Evolutionary conservation across 2,113 vertebrate species (phyloP), one percentile per base, ranked within the genome.

Genomic region (Emydocephalus ijimae): DNA sequence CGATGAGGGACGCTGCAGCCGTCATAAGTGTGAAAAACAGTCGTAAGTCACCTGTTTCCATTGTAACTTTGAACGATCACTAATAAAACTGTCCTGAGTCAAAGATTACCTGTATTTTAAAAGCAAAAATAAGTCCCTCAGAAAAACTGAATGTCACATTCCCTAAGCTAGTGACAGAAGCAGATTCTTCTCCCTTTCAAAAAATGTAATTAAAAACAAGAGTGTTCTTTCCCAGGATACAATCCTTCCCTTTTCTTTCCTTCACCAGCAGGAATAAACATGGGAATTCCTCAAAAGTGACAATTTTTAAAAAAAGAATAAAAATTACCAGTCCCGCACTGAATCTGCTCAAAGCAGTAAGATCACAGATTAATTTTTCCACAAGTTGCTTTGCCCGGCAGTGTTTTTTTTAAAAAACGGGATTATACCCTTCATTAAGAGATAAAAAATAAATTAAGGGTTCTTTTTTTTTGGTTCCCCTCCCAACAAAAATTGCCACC

Each of bases 391-490:
- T 92, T 92, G 55, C 55, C 90, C 91, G 90, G 81, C 91, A 95
- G 34, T 90, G 91, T 69, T 69, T 64, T 2, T 4, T 64, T 64
- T 64, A 11, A 3, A 26, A 69, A 89, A 0, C 0, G 88, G 74
- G 54, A 90, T 86, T 52, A 93, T 93, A 87, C 5, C 93, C 61
- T 93, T 94, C 64, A 61, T 0, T 43, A 64, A 90, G 86, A 94
- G 93, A 94, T 89, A 95, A 94, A 95, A 93, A 91, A 85, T 89
- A 90, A 94, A 88, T 93, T 92, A 92, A 91, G 56, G 92, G 43
- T 59, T 89, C 26, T 88, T 74, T 34, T 34, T 43, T 39, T 24
- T 59, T 24, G 23, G 2, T 24, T 2, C 50, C 85, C 4, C 95
- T 93, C 91, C 94, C 52, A 94, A 93, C 89, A 52, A 93, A 92